These are phyloP conservation scores for Seira musarum DNA, from an alignment of 2,888 invertebrate genomes.

Conservation along the genomic window DNA sequence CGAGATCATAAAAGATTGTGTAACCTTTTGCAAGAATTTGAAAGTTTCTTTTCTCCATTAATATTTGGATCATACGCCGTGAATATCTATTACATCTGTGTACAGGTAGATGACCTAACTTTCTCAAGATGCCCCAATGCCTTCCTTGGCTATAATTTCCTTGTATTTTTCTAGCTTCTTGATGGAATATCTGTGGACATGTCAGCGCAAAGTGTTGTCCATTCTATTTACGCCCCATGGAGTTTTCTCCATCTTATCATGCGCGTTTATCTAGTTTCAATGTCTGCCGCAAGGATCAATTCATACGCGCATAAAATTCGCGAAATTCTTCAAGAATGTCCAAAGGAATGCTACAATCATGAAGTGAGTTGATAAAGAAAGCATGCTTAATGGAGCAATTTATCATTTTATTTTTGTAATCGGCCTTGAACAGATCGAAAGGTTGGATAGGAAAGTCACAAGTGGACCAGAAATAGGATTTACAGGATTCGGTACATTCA, in stretches of 20 bases:
- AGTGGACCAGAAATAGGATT: conserved; percentile 59
- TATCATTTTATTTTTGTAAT: neutral
- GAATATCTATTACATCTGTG: conserved; percentile 58
- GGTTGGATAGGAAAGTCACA: conserved; percentile 50
- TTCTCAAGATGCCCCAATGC: too few species aligned
- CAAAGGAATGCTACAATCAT: conserved; percentile 28
- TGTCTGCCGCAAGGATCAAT: conserved; percentile 38
- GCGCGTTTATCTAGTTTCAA: conserved; percentile 41
- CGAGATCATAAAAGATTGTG: conserved; percentile 57
- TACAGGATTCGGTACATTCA: conserved; percentile 55
- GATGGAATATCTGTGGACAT: neutral
- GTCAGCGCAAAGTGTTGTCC: neutral
- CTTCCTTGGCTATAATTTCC: neutral
- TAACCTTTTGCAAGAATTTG: conserved; percentile 41
- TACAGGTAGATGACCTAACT: conserved; percentile 59
- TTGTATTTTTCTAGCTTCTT: neutral
- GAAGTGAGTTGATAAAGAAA: neutral
- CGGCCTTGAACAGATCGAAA: conserved; percentile 28
- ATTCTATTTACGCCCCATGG: conserved; percentile 45
- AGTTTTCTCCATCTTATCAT: conserved; percentile 51
- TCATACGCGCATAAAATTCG: conserved; percentile 40
- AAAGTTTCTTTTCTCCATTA: conserved; percentile 50
- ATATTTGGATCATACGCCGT: conserved; percentile 55
- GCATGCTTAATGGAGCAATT: too few species aligned
- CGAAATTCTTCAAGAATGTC: conserved; percentile 42